Base-by-base conservation (phyloP, 2,797 vertebrate species). In the Eupleurogrammus muticus region DNA sequence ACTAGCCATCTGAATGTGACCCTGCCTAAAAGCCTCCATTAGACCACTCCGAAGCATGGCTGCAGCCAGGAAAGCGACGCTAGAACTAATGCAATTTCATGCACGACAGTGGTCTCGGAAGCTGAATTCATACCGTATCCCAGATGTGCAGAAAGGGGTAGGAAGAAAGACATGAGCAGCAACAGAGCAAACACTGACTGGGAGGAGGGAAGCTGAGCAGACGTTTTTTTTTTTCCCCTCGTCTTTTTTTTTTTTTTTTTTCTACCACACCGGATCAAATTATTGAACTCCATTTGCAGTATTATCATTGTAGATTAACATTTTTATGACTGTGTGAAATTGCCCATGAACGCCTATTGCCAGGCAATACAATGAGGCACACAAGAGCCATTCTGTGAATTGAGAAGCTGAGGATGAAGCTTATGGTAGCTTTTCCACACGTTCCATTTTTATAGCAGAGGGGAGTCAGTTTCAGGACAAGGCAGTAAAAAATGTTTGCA, bases 51-150 rank as follows among this genome's bases (percentile, higher is more conserved):
- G 77, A 79, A 84, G 84, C 67, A 38, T 74, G 74, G 80, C 70
- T 53, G 63, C 75, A 82, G 75, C 81, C 68, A 49, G 68, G 49
- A 73, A 81, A 77, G 72, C 77, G 80, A 40, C 62, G 83, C 81
- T 73, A 80, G 79, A 83, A 75, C 88, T 90, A 92, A 92, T 86
- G 77, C 75, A 86, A 90, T 93, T 93, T 90, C 83, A 91, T 90
- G 88, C 86, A 83, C 55, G 24, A 75, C 38, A 66, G 73, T 86
- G 58, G 80, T 66, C 68, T 84, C 70, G 66, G 73, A 71, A 66
- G 67, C 80, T 82, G 75, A 85, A 78, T 76, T 89, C 73, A 83
- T 72, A 73, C 70, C 50, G 49, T 48, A 69, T 75, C 51, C 67
- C 68, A 80, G 64, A 70, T 77, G 84, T 79, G 58, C 62, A 57